Base-by-base conservation (phyloP, 2,888 invertebrate genomes). In the Taphrorychus bicolor region DNA sequence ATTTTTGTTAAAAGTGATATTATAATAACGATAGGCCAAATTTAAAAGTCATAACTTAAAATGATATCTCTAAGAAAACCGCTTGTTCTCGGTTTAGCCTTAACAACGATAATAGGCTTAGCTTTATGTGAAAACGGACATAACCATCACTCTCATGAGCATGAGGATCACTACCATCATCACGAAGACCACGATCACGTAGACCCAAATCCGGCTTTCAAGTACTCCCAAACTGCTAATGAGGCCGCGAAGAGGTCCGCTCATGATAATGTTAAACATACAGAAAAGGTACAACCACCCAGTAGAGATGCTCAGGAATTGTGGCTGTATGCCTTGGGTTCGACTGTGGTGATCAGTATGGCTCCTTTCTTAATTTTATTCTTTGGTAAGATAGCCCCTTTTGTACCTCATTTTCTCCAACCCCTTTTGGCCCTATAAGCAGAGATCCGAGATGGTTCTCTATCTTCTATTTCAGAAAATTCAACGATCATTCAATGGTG, bases 321-420 rank as follows among this genome's bases (percentile, higher is more conserved):
- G 23, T 96, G 95, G 90, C 74, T 91, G 21, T 89, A 92, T 82
- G 96, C 97, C 0, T 86, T 97, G 77, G 89, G 89, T 21, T 94
- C 98, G 1, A 99, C 99, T 0, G 81, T 97, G 5, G 85, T 98
- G 63, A 98, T 99, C 78, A 98, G 98, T 80, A 90, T 94, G 60
- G 96, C 95, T 3, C 99, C 99, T 0, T 97, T 96, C 80, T 85
- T 98, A 49, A 91, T 99, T 71, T 85, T 99, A 4, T 93, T 95
- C 78, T 88, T 69, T 21, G 69, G 69, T 69, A 69, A 53, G 42
- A 14, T 3, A 19, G 7, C n/a, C n/a, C n/a, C n/a, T n/a, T n/a
- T n/a, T n/a, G n/a, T n/a, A n/a, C n/a, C n/a, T n/a, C n/a, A n/a
- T n/a, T n/a, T n/a, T n/a, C n/a, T n/a, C n/a, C n/a, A n/a, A n/a